Evolutionary conservation across 2,113 vertebrate species (phyloP).

Genomic region (Eulemur rufifrons): DNA sequence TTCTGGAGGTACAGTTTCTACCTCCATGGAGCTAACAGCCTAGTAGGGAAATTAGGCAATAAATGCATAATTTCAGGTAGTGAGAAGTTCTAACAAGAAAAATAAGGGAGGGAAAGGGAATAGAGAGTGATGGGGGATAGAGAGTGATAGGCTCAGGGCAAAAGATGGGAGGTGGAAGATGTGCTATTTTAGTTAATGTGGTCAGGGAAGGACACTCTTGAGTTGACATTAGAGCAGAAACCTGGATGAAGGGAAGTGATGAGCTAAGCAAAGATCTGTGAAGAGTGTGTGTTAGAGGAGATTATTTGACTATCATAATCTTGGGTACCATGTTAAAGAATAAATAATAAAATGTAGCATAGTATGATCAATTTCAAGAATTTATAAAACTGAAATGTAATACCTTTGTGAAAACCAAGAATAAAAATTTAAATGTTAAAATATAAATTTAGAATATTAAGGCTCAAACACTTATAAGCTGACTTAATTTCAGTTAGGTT

Average conservation of each 20-base stretch:
- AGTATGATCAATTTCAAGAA: not conserved
- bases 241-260: not conserved
- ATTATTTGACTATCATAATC: not conserved
- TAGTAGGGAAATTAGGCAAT: not conserved
- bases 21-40: not conserved
- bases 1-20: not conserved
- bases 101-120: not conserved
- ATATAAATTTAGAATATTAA: conserved; percentile 21
- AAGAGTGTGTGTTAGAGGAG: not conserved
- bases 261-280: not conserved
- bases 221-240: not conserved
- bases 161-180: not conserved
- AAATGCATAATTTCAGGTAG: not conserved
- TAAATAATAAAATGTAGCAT: not conserved
- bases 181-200: not conserved
- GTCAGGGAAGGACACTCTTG: not conserved
- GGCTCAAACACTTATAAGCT: conserved; percentile 22
- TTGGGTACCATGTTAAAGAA: conserved; percentile 32
- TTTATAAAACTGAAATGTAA: conserved; percentile 31
- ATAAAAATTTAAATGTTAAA: conserved; percentile 44
- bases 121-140: not conserved
- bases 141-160: not conserved
- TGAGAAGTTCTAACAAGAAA: conserved; percentile 27
- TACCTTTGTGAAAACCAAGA: conserved; percentile 43
- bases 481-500: conserved; percentile 22